Base-by-base conservation (phyloP, 2,888 invertebrate species). In the Agonopterix alstromeriana region DNA sequence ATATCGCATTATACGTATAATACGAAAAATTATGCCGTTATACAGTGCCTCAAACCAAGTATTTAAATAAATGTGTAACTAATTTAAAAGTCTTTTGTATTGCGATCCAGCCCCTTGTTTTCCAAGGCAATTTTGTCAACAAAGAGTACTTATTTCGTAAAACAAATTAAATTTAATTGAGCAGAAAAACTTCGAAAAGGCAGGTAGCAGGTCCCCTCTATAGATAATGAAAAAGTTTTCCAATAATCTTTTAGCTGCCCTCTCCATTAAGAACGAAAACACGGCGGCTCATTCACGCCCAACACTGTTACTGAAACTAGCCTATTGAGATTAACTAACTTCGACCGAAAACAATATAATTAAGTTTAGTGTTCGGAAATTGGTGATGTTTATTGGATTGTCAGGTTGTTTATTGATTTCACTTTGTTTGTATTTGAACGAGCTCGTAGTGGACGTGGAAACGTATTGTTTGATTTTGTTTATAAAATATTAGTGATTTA, bases 241-340 rank as follows among this genome's bases (percentile, higher is more conserved):
- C 65, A 67, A 74, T 73, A 69, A 70, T 70, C 66, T 65, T 65
- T 57, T 53, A 55, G 52, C 60, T 54, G 53, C 53, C 45, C 55
- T 60, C 60, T 62, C 61, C 60, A 69, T 71, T 70, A 65, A 53
- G 59, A 67, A 67, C 63, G 64, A 70, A 73, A 72, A 67, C 70
- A 61, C 45, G 54, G 56, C 12, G 50, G 55, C 60, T 65, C 58
- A 63, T 61, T 63, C 62, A 61, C 61, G 62, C 57, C 49, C 47
- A 53, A 56, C 49, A 47, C 53, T 38, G 47, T 46, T 63, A 59
- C 63, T 63, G 59, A 59, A 67, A 61, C 69, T 59, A 62, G 62
- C 63, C 72, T 57, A 68, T 76, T 69, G 74, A 76, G 75, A 75
- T 76, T 77, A 77, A 65, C 65, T 58, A 73, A 76, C 61, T 74